phyloP scores from a whole-genome alignment of 2,888 invertebrate species.

The Monoplex corrugatus region DNA sequence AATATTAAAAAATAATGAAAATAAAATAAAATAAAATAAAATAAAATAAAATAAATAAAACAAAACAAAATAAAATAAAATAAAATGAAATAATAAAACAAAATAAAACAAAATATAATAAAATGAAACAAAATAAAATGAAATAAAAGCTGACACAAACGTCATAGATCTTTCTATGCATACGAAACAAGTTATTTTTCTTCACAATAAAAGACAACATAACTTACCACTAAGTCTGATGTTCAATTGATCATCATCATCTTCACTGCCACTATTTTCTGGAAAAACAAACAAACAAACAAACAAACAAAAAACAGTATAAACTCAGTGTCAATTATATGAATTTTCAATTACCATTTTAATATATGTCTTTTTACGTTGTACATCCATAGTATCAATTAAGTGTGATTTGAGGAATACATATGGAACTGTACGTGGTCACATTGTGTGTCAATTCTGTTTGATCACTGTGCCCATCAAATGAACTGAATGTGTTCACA shows the following conservation, averaged over 20 bases:
- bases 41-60: not conserved
- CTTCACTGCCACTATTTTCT: conserved; percentile 76
- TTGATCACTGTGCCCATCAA: no score
- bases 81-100: not conserved
- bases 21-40: not conserved
- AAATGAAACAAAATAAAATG: no score
- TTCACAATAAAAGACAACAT: not conserved
- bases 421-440: no score
- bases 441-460: no score
- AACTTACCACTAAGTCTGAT: conserved; percentile 50
- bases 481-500: no score
- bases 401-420: no score
- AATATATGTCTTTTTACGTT: not conserved
- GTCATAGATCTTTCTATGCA: no score
- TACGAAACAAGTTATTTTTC: no score
- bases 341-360: not conserved
- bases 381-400: no score
- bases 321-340: not conserved
- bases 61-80: not conserved
- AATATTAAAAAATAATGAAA: not conserved
- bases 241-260: conserved; percentile 68
- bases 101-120: no score
- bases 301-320: not conserved
- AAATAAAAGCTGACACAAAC: no score
- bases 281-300: conserved; percentile 51